phyloP scores from a whole-genome alignment of 2,888 invertebrate species.

The Nasonia oneida region DNA sequence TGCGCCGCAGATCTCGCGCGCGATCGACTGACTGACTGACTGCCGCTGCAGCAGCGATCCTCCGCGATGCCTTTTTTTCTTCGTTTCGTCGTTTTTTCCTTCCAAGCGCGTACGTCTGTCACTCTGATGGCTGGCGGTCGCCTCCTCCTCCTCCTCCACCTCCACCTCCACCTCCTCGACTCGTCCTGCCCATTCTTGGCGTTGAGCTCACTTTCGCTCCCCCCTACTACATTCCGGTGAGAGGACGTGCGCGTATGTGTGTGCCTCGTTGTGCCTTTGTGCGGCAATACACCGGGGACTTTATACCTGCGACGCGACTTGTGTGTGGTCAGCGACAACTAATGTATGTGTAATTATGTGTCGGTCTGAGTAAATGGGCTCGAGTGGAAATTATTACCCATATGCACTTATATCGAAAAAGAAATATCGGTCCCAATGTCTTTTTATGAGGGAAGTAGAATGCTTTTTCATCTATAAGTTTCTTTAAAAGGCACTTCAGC shows the following conservation, averaged over 20 bases:
- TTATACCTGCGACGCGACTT: too few species aligned
- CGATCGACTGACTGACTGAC: conserved; percentile 30
- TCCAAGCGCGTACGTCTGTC: neutral
- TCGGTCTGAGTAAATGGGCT: too few species aligned
- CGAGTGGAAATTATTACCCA: too few species aligned
- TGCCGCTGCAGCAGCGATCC: neutral
- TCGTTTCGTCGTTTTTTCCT: neutral
- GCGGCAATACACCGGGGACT: neutral
- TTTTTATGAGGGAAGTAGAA: too few species aligned
- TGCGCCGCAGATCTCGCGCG: conserved; percentile 19
- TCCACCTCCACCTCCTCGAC: conserved; percentile 61
- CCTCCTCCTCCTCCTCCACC: conserved; percentile 4
- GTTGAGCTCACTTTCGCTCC: conserved; percentile 76
- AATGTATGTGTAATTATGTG: neutral
- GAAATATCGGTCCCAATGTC: too few species aligned
- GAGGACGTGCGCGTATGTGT: conserved; percentile 6
- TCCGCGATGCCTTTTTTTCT: conserved; percentile 11
- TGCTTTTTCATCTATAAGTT: too few species aligned
- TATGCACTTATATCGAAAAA: too few species aligned
- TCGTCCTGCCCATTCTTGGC: conserved; percentile 78
- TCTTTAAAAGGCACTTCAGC: too few species aligned
- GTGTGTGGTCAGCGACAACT: neutral
- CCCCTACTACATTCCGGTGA: conserved; percentile 55
- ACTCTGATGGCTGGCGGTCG: neutral
- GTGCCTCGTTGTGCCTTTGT: neutral